These are phyloP conservation scores for Lissocephala sabroskyi DNA, from an alignment of 2,888 invertebrate species.

Conservation along the genomic window DNA sequence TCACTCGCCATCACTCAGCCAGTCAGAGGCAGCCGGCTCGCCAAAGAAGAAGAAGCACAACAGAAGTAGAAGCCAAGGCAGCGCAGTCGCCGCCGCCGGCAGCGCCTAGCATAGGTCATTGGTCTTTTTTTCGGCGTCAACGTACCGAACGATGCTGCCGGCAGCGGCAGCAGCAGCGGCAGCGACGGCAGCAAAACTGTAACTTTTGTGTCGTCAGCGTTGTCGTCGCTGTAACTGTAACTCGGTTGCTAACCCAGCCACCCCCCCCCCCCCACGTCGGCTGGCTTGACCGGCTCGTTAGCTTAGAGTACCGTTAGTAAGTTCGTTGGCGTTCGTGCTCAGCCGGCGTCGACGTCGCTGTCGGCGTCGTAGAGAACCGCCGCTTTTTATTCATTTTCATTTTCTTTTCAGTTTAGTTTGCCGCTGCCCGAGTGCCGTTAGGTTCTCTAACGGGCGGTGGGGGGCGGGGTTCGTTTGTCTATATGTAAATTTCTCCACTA, in stretches of 20 bases:
- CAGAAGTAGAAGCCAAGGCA: conserved; percentile 34
- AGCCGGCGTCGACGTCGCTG: conserved; percentile 14
- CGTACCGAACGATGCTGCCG: too few relatives aligned
- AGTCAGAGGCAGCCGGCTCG: conserved; percentile 5
- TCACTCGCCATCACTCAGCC: too few relatives aligned
- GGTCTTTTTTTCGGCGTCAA: conserved; percentile 72
- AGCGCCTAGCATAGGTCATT: conserved; percentile 67
- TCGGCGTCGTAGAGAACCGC: conserved; percentile 46
- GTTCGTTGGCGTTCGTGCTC: conserved; percentile 56
- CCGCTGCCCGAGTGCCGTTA: conserved; percentile 15
- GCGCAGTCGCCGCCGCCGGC: conserved; percentile 10
- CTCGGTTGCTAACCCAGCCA: conserved; percentile 12
- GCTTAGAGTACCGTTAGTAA: conserved; percentile 59
- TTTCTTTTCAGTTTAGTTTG: conserved; percentile 54
- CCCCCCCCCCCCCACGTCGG: conserved; percentile 18
- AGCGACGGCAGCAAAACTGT: conserved; percentile 40
- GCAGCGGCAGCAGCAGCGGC: conserved; percentile 43
- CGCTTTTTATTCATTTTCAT: conserved; percentile 60
- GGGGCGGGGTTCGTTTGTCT: conserved; percentile 18
- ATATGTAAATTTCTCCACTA: conserved; percentile 51
- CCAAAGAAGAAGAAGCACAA: conserved; percentile 21
- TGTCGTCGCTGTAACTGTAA: conserved; percentile 27
- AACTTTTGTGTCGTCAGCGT: conserved; percentile 62
- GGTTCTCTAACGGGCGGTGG: not conserved
- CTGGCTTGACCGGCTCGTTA: conserved; percentile 62